Percentiles rank a stretch among this genome's conserved stretches.
Evolutionary conservation across 2,113 vertebrate genomes (phyloP).

Genomic region (Camelus bactrianus): DNA sequence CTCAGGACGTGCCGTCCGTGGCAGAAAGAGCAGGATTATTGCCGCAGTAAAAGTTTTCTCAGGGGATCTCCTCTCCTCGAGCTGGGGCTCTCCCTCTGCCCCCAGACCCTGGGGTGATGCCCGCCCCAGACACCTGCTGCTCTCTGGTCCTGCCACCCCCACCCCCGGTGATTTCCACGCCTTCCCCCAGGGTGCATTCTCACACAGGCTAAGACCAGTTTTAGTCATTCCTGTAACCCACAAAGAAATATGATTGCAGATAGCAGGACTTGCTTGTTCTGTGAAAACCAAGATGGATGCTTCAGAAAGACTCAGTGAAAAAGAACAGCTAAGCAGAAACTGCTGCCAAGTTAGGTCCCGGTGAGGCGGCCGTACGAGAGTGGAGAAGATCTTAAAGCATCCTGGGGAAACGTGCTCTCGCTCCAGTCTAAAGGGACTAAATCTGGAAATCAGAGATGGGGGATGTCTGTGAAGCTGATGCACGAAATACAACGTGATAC

Average conservation of each 20-base stretch:
- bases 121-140: not conserved
- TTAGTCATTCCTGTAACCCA: not conserved
- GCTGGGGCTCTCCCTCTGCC: not conserved
- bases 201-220: not conserved
- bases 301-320: not conserved
- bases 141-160: not conserved
- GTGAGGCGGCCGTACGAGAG: not conserved
- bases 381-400: not conserved
- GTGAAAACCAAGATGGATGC: not conserved
- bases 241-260: not conserved
- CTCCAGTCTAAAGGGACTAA: not conserved
- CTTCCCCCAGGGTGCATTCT: not conserved
- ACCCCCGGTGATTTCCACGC: not conserved
- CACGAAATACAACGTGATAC: not conserved
- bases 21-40: not conserved
- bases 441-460: not conserved
- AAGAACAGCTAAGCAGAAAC: not conserved
- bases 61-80: not conserved
- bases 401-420: not conserved
- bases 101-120: not conserved
- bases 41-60: not conserved
- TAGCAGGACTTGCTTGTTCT: not conserved
- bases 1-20: no score
- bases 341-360: not conserved
- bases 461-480: not conserved